Conservation (phyloP, 2,888 invertebrate species). For the Latrodectus elegans region DNA sequence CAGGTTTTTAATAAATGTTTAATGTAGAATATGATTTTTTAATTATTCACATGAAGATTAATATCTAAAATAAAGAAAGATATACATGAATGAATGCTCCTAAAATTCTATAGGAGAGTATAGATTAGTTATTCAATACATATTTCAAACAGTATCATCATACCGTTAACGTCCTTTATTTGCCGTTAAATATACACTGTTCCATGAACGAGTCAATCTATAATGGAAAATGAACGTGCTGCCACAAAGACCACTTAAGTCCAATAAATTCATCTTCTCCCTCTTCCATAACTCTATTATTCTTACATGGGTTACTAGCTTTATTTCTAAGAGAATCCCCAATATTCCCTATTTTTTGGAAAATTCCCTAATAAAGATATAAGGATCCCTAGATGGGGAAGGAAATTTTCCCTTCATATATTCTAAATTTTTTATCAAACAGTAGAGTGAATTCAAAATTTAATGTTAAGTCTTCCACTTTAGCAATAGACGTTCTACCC, state of each 20-base stretch:
- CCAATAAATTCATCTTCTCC: constrained; percentile 57
- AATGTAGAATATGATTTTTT: no score
- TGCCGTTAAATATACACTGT: constrained; percentile 48
- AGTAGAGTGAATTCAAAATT: no score
- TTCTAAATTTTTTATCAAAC: no score
- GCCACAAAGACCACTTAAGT: constrained; percentile 20
- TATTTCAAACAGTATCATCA: background rate
- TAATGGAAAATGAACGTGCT: constrained; percentile 58
- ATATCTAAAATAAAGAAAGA: no score
- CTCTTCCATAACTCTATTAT: background rate
- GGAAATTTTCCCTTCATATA: no score
- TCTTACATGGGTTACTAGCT: background rate
- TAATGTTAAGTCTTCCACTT: constrained; percentile 48
- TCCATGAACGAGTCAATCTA: constrained; percentile 52
- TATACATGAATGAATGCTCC: no score
- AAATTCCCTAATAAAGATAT: background rate
- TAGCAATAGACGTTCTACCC: no score
- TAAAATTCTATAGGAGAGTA: no score
- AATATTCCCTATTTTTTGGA: background rate
- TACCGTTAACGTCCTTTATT: background rate
- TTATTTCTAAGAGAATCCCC: no score
- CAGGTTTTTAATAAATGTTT: no score
- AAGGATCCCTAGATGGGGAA: background rate
- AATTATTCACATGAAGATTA: no score
- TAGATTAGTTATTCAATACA: background rate